Evolutionary conservation across 2,888 invertebrate species (phyloP), one percentile per base, ranked within the genome.

Genomic region (Dasypogon diadema): DNA sequence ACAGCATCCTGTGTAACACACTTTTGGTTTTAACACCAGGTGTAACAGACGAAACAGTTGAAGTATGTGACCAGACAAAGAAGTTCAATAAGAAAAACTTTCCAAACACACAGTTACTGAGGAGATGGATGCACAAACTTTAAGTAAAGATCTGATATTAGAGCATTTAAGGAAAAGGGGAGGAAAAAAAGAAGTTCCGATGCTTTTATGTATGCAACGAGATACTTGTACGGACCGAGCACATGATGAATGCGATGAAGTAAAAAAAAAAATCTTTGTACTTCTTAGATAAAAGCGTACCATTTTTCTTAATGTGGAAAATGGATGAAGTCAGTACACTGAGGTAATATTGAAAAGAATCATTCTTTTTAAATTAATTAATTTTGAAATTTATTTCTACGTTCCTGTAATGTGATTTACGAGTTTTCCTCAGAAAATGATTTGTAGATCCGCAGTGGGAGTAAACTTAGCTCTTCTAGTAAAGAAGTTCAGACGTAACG

Each of bases 11-110:
- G 42, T 42, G 65, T 22, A 65, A 65, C 65, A 65, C 48, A 65
- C 46, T 65, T 65, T 65, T 65, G 65, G 65, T 65, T 65, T 65
- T 65, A 65, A 37, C 65, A 65, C 65, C 65, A 65, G 46, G 24
- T 65, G 65, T 24, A 46, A 65, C 65, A 46, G 22, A n/a, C 46
- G 48, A 65, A 65, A 22, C 48, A 48, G 46, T n/a, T 65, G n/a
- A 65, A 65, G 65, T 48, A 65, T 65, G 48, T 65, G 65, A 65
- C 65, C 48, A 14, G 21, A 21, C 21, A 24, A 65, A 48, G 48
- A 65, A 65, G 46, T 65, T 65, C 65, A 46, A 65, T 65, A 65
- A 24, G 48, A 65, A 46, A 22, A n/a, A 65, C 21, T 16, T 60
- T 30, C 34, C 65, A 5, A n/a, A 12, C 6, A 22, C 24, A 21